Evolutionary conservation across 2,113 vertebrate genomes (phyloP).

Genomic region (Apteryx owenii): DNA sequence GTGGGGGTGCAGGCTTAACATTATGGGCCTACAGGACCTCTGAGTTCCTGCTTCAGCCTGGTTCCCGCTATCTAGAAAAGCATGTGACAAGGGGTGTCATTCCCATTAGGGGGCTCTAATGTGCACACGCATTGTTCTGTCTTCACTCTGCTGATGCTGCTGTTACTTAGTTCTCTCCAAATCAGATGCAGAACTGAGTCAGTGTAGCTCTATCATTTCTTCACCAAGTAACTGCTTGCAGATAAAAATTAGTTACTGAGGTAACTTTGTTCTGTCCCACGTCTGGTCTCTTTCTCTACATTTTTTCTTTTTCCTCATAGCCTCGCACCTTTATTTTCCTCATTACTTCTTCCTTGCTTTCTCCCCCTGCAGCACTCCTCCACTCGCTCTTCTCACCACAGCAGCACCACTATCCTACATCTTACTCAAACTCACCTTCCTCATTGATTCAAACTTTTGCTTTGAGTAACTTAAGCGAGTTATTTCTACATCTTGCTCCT

Average conservation of each 20-base stretch:
- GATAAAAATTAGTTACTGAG: neutral
- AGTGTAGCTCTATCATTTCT: neutral
- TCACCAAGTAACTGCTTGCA: neutral
- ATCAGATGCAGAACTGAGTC: neutral
- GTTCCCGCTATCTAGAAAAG: neutral
- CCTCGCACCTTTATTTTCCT: neutral
- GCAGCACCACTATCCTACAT: neutral
- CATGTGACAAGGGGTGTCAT: neutral
- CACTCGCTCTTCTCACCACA: neutral
- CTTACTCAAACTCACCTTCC: neutral
- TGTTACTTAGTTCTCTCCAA: neutral
- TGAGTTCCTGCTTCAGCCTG: neutral
- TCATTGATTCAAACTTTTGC: neutral
- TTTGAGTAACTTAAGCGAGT: neutral
- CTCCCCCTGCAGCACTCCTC: neutral
- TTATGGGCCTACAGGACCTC: neutral
- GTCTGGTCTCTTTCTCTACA: neutral
- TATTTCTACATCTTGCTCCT: neutral
- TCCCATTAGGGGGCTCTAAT: neutral
- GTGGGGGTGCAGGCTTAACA: neutral
- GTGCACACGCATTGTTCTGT: neutral
- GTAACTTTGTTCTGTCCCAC: neutral
- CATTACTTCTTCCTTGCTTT: neutral
- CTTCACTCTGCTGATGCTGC: neutral
- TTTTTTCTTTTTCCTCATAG: neutral